Percentiles rank a stretch among this genome's conserved stretches.
Evolutionary conservation across 2,888 invertebrate species (phyloP).

Genomic region (Hemaris fuciformis): DNA sequence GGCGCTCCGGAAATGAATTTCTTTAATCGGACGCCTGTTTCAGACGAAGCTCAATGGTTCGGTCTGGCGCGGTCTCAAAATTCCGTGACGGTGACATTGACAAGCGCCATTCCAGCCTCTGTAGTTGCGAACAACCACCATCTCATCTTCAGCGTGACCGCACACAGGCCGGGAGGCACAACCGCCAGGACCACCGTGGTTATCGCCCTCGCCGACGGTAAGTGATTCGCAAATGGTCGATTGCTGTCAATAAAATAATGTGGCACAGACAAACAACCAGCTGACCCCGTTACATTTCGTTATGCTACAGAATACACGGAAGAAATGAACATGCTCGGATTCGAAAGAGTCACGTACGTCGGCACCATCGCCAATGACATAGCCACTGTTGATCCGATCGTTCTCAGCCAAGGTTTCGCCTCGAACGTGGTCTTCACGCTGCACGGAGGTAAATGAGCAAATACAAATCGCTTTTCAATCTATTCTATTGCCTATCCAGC

Average conservation of each 20-base stretch:
- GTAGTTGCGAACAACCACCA: slow-evolving; percentile 17
- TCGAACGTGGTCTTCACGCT: background rate
- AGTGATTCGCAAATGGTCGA: slow-evolving; percentile 18
- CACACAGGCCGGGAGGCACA: slow-evolving; percentile 19
- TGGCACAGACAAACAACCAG: background rate
- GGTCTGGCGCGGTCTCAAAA: slow-evolving; percentile 9
- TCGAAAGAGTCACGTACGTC: background rate
- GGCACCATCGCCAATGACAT: background rate
- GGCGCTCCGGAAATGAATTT: background rate
- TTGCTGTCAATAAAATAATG: background rate
- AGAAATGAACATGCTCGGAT: background rate
- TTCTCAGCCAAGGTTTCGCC: background rate
- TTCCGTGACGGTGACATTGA: slow-evolving; percentile 14
- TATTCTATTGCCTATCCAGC: background rate
- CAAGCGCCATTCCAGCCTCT: slow-evolving; percentile 18
- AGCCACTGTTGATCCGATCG: background rate
- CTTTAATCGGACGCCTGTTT: too few relatives aligned
- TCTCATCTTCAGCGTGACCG: slow-evolving; percentile 18
- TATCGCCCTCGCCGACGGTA: slow-evolving; percentile 23
- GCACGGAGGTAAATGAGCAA: background rate
- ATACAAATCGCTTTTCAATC: background rate
- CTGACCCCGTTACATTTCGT: background rate
- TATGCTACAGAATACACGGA: background rate
- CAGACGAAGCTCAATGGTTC: slow-evolving; percentile 13
- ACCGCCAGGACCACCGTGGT: slow-evolving; percentile 24